Evolutionary conservation across 2,113 vertebrate species (phyloP).

Genomic region (Prionailurus bengalensis): DNA sequence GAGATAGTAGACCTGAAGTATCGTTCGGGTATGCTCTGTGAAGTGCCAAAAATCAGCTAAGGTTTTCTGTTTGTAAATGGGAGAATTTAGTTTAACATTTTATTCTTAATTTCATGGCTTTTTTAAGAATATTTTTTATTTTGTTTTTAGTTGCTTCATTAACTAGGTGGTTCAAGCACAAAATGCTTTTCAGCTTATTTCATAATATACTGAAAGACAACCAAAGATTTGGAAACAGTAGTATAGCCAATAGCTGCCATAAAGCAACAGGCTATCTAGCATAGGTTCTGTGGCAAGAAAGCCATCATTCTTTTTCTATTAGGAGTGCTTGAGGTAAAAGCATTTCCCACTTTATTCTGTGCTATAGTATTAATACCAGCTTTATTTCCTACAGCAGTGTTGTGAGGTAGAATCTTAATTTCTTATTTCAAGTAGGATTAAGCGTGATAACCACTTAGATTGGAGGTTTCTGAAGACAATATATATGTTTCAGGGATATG

Average conservation of each 20-base stretch:
- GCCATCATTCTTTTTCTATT: background rate
- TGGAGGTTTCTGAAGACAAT: background rate
- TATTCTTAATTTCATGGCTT: slow-evolving; percentile 35
- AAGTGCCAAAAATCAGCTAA: background rate
- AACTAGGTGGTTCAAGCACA: slow-evolving; percentile 6
- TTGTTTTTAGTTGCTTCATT: slow-evolving; percentile 46
- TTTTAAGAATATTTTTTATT: background rate
- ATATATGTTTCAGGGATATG: background rate
- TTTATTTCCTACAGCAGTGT: background rate
- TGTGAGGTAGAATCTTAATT: slow-evolving; percentile 45
- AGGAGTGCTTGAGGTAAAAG: background rate
- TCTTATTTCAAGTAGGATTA: slow-evolving; percentile 7
- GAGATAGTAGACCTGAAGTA: background rate
- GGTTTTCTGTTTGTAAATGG: slow-evolving; percentile 43
- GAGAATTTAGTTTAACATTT: background rate
- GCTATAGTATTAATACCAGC: background rate
- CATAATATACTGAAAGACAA: background rate
- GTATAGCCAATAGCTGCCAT: background rate
- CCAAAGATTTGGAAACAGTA: background rate
- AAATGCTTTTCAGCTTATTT: slow-evolving; percentile 23
- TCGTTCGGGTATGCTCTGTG: background rate
- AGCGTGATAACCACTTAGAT: background rate
- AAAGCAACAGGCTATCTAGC: background rate
- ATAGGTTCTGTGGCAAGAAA: background rate
- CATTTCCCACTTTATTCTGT: background rate